Conservation (phyloP, 2,888 invertebrate genomes). For the Polydesmus complanatus region DNA sequence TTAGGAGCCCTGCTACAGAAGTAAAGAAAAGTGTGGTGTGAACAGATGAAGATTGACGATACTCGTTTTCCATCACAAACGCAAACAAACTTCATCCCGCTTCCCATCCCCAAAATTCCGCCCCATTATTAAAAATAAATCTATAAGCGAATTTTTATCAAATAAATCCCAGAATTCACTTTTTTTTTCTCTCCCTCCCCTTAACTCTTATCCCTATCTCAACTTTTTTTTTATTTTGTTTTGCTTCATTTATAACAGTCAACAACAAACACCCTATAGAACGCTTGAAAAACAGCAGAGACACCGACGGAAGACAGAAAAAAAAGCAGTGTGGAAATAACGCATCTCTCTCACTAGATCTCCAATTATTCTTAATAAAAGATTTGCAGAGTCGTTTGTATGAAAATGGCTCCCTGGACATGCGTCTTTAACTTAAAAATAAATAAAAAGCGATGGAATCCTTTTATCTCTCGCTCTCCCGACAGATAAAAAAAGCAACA, state of each 20-base stretch:
- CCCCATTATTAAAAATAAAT: not conserved
- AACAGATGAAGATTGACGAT: not conserved
- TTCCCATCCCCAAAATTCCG: not conserved
- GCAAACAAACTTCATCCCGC: not conserved
- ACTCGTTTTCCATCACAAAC: not conserved
- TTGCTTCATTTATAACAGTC: too few relatives aligned
- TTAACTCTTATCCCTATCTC: too few relatives aligned
- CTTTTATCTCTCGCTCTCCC: too few relatives aligned
- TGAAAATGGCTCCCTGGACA: not conserved
- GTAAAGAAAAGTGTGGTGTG: too few relatives aligned
- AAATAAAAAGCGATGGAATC: too few relatives aligned
- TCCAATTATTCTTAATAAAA: not conserved
- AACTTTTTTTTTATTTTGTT: too few relatives aligned
- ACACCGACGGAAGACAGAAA: not conserved
- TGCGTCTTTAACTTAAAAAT: not conserved
- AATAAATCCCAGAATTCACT: too few relatives aligned
- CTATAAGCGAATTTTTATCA: too few relatives aligned
- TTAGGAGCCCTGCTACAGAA: too few relatives aligned
- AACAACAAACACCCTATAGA: not conserved
- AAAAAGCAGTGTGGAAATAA: not conserved
- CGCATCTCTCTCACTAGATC: not conserved
- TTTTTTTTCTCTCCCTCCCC: too few relatives aligned
- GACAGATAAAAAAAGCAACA: too few relatives aligned
- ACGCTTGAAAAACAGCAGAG: not conserved
- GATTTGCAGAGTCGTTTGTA: not conserved